Conservation (phyloP, 2,113 vertebrate species). For the Gadus macrocephalus region DNA sequence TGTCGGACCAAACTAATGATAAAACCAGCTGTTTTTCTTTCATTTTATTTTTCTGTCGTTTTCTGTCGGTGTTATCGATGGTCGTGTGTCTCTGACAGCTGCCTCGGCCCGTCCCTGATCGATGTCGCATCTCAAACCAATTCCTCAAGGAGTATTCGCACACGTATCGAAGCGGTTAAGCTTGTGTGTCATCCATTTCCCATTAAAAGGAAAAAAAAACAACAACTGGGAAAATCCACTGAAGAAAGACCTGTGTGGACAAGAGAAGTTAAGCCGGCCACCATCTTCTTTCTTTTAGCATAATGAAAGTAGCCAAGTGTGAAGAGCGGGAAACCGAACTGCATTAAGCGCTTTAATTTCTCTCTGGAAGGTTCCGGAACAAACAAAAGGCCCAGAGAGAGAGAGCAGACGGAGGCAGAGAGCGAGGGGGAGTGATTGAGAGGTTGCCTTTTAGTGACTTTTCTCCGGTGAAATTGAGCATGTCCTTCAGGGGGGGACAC, state of each 20-base stretch:
- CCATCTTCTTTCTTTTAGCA: conserved; percentile 40
- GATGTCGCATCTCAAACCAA: too few species aligned
- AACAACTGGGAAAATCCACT: background rate
- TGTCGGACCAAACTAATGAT: too few species aligned
- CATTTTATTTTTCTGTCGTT: background rate
- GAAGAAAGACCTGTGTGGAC: background rate
- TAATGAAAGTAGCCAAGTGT: conserved; percentile 57
- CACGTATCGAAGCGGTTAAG: too few species aligned
- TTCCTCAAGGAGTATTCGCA: too few species aligned
- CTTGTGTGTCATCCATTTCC: too few species aligned
- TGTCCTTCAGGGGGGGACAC: conserved; percentile 34
- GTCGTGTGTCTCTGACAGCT: too few species aligned
- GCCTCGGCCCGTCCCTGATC: too few species aligned
- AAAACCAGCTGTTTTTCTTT: background rate
- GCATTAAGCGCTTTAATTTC: conserved; percentile 48
- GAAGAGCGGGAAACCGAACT: conserved; percentile 44
- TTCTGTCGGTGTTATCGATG: background rate
- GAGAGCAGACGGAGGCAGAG: background rate
- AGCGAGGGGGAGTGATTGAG: conserved; percentile 22
- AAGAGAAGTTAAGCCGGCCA: conserved; percentile 33
- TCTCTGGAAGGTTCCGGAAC: conserved; percentile 34
- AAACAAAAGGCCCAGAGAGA: conserved; percentile 15
- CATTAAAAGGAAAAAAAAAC: too few species aligned
- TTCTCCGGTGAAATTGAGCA: conserved; percentile 55
- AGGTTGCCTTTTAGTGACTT: conserved; percentile 41